Base-by-base conservation (phyloP, 37 sponge, comb jelly and placozoan species). In the Aplysina aerophoba region DNA sequence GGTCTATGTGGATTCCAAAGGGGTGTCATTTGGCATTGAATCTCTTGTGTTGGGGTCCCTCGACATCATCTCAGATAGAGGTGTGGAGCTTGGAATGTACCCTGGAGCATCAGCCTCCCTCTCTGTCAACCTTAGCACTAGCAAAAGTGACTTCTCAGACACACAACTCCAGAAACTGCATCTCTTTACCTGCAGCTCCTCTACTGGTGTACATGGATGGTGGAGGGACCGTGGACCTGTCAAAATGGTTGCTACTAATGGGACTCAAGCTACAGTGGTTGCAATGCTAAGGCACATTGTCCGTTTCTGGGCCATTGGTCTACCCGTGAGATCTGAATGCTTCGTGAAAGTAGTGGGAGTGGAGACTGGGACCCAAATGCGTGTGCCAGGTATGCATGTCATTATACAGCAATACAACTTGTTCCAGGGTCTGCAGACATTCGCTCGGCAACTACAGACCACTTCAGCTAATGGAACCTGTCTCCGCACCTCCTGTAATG, bases 381-480 rank as follows among this genome's bases (percentile, higher is more conserved):
- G 54, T 36, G 17, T 40, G 1, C 54, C 78, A 15, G 78, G 78
- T 15, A 36, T 75, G 78, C 44, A 50, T 31, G 78, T 75, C 21
- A 50, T 75, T 50, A 17, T 75, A 8, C 25, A 50, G 40, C 78
- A 75, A 75, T 16, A 50, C 53, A 75, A 50, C 53, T 13, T 25
- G 0, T 75, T 75, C 38, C 44, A 75, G 40, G 78, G 78, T 17
- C 6, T 40, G 0, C 44, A 2, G 24, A 75, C 78, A 21, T 75
- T 75, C 12, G n/a, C 78, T 53, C 78, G 54, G 53, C 44, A 75
- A 36, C 37, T 36, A 19, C 25, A 75, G 21, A 75, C 53, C 22
- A 75, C 78, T 11, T 75, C 53, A n/a, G 78, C 54, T 19, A 50
- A 75, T 75, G 78, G 78, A 8, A 75, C 78, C 16, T 75, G 78